Evolutionary conservation across 2,113 vertebrate species (phyloP), one percentile per base, ranked within the genome.

Genomic region (Datnioides undecimradiatus): DNA sequence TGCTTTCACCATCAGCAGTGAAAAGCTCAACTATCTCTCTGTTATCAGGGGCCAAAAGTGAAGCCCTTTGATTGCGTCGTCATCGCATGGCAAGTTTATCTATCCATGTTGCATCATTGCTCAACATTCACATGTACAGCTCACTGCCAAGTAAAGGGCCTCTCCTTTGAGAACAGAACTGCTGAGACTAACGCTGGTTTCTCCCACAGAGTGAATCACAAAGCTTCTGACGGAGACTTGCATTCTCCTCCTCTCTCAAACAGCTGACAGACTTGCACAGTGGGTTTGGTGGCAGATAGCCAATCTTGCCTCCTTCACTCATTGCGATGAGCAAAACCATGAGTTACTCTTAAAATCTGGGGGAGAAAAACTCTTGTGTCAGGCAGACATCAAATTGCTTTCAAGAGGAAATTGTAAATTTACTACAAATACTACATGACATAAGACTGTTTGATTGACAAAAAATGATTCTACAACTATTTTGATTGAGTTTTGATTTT

Each of bases 151-250:
- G 52, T 48, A 33, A 23, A 36, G 49, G 57, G 62, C 83, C 80
- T 74, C 64, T 80, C 76, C 76, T 85, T 17, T n/a, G 52, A 86
- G 62, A 79, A 16, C 40, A 41, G 63, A 63, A 41, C 57, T 36
- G 75, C 70, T 31, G 65, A 62, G 74, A 62, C 82, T 17, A 71
- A 58, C 23, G 14, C 36, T 19, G 6, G 63, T 80, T 81, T 88
- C 88, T 85, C 84, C 84, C 73, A 85, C 83, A 78, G 69, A 60
- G 13, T 84, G 81, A 91, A 80, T 80, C 87, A 88, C 71, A 67
- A 51, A 77, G 68, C 78, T 36, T 51, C 25, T 36, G 76, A 84
- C 29, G 33, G 62, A 71, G 66, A 78, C 73, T 38, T 5, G 36
- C 45, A 8, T 63, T 72, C 75, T 71, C 68, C 67, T 76, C 54